Evolutionary conservation across 2,113 vertebrate genomes (phyloP).

Genomic region (Entelurus aequoreus): DNA sequence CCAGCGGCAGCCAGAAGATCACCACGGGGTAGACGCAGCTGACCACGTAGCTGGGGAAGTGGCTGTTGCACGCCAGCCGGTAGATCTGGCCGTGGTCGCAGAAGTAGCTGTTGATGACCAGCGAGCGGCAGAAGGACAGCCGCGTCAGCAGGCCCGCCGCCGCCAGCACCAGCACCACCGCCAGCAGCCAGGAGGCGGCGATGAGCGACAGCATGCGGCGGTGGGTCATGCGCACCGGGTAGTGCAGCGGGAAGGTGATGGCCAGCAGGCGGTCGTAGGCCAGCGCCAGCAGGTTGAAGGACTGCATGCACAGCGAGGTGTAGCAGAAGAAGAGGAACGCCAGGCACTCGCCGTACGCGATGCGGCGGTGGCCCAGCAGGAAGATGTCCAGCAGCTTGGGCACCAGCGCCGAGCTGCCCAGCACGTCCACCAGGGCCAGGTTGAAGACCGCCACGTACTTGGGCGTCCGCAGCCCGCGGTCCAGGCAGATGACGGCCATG

Average conservation of each 20-base stretch:
- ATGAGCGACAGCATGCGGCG: conserved; percentile 53
- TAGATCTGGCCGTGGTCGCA: conserved; percentile 61
- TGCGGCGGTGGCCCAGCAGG: conserved; percentile 48
- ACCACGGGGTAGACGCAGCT: conserved; percentile 12
- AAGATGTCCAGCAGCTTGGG: conserved; percentile 66
- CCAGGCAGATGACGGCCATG: conserved; percentile 52
- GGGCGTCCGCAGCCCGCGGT: conserved; percentile 55
- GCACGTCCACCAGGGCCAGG: conserved; percentile 62
- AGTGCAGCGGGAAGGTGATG: conserved; percentile 64
- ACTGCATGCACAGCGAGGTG: conserved; percentile 56
- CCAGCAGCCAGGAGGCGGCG: conserved; percentile 41
- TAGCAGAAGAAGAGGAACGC: conserved; percentile 64
- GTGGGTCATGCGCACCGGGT: conserved; percentile 46
- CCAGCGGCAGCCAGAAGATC: conserved; percentile 50
- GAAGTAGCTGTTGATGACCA: conserved; percentile 62
- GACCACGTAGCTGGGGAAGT: conserved; percentile 25
- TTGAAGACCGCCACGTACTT: conserved; percentile 71
- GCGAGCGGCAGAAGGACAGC: conserved; percentile 63
- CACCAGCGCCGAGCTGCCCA: conserved; percentile 57
- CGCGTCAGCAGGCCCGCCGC: conserved; percentile 37
- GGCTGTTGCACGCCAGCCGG: conserved; percentile 58
- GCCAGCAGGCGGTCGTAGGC: conserved; percentile 68
- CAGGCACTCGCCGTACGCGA: conserved; percentile 60
- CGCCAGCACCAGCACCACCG: neutral
- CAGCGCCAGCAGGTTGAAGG: conserved; percentile 63